A percentile compares a stretch with the other conserved stretches of the same genome.
These are phyloP conservation scores for Smutsia temminckii DNA, from an alignment of 2,797 vertebrate species.

Conservation along the genomic window DNA sequence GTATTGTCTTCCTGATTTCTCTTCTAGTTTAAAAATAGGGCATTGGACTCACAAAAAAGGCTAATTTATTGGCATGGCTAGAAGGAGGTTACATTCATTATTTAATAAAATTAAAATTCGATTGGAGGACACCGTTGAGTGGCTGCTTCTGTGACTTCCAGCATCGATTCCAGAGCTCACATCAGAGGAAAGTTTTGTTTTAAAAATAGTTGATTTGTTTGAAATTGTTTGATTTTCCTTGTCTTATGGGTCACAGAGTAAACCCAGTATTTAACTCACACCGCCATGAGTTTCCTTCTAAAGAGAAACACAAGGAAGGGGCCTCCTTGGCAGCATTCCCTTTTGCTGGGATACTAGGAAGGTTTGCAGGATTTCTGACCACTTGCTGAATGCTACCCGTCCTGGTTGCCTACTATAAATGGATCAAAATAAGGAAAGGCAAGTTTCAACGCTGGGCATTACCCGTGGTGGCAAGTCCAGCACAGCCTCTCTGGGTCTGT, in stretches of 20 bases:
- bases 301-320: neutral
- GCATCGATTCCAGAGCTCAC: neutral
- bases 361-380: neutral
- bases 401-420: neutral
- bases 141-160: neutral
- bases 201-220: neutral
- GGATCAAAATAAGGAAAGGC: neutral
- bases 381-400: neutral
- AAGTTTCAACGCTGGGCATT: neutral
- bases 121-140: neutral
- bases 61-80: neutral
- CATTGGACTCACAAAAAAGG: neutral
- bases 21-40: neutral
- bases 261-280: neutral
- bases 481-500: neutral
- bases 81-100: neutral
- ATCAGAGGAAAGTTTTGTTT: slow-evolving; percentile 20
- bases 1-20: neutral
- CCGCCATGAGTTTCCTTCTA: neutral
- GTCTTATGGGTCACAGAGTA: neutral
- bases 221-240: slow-evolving; percentile 26
- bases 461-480: neutral
- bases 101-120: slow-evolving; percentile 52
- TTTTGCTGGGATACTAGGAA: neutral
- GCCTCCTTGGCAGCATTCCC: neutral